Conservation (phyloP, 2,113 vertebrate species). For the Haliaeetus leucogaster region DNA sequence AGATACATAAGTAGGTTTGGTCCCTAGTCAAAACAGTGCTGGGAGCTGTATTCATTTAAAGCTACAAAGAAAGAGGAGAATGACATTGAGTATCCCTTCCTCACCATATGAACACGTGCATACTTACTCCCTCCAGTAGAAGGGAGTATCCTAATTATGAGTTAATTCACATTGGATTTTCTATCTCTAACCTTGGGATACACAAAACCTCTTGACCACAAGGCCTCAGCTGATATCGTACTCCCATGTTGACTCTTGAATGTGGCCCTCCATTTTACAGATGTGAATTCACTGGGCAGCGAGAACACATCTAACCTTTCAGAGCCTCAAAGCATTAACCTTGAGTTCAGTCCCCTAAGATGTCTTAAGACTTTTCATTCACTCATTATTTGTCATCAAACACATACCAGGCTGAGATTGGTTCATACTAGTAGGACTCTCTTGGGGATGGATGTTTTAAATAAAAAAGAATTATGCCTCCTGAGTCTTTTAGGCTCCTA, state of each 20-base stretch:
- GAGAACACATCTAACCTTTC: not conserved
- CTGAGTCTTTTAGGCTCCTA: not conserved
- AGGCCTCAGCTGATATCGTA: not conserved
- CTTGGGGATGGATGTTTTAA: not conserved
- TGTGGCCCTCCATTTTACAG: not conserved
- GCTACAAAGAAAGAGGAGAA: not conserved
- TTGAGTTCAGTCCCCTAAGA: not conserved
- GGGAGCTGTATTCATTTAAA: not conserved
- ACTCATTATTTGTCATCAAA: not conserved
- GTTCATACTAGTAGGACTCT: not conserved
- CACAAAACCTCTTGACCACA: not conserved
- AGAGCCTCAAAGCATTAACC: not conserved
- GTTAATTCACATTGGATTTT: not conserved
- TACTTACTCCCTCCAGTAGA: not conserved
- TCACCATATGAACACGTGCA: not conserved
- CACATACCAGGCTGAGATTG: not conserved
- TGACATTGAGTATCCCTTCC: not conserved
- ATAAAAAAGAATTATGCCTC: not conserved
- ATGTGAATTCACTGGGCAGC: not conserved
- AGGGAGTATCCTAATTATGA: not conserved
- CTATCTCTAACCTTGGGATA: not conserved
- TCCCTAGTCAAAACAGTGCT: not conserved
- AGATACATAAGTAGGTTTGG: not conserved
- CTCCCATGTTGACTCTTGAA: not conserved
- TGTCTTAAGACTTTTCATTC: not conserved